These are phyloP conservation scores for Turdus rufiventris DNA, from an alignment of 2,113 vertebrate genomes.

Conservation along the genomic window DNA sequence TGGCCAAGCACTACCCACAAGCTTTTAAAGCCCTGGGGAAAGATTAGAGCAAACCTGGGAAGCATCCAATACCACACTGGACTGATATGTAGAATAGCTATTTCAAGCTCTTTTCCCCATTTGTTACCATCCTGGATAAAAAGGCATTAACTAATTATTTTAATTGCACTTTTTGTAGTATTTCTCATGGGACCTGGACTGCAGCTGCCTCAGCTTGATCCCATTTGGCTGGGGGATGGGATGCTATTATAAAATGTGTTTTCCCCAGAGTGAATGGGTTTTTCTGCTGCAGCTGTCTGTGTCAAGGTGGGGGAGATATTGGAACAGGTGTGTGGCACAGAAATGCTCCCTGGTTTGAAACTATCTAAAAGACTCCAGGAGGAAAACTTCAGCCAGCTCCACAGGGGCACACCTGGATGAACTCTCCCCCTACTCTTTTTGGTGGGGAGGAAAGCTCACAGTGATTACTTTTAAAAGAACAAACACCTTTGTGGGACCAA, in stretches of 20 bases:
- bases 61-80: background rate
- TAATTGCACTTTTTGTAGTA: constrained; percentile 47
- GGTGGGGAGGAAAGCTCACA: background rate
- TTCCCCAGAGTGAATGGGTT: background rate
- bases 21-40: background rate
- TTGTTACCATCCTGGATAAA: background rate
- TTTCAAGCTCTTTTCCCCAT: background rate
- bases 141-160: constrained; percentile 56
- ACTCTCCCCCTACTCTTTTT: background rate
- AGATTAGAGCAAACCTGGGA: background rate
- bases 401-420: background rate
- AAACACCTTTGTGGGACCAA: background rate
- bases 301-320: background rate
- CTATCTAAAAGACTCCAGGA: background rate
- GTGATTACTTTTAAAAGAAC: background rate
- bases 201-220: constrained; percentile 42
- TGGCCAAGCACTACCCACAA: background rate
- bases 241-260: background rate
- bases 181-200: background rate
- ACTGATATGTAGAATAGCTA: background rate
- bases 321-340: background rate
- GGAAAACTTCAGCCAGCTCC: background rate
- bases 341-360: background rate
- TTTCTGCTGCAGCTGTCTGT: background rate
- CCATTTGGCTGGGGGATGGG: constrained; percentile 39